A percentile compares a stretch with the other conserved stretches of the same genome.
These are phyloP conservation scores for Muscicapa adusta DNA, from an alignment of 2,113 vertebrate genomes.

Conservation along the genomic window DNA sequence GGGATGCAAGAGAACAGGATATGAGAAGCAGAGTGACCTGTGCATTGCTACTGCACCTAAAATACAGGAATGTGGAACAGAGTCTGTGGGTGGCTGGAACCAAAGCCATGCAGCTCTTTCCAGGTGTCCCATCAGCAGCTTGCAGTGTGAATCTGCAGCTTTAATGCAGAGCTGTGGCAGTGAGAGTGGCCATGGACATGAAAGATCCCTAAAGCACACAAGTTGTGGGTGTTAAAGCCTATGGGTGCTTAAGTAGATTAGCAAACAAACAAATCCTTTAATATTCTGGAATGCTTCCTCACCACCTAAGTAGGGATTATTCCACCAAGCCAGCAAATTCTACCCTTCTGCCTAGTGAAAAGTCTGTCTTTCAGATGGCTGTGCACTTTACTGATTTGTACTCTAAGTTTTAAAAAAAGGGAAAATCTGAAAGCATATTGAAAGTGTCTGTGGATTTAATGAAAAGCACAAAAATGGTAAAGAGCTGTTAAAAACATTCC, in stretches of 20 bases:
- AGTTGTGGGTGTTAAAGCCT: not conserved
- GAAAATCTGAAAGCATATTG: not conserved
- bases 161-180: not conserved
- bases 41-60: fast-evolving
- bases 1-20: not conserved
- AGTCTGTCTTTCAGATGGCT: slow-evolving; percentile 9
- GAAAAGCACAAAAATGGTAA: not conserved
- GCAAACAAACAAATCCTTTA: slow-evolving; percentile 63
- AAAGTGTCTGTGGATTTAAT: not conserved
- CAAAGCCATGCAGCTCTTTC: not conserved
- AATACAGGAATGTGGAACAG: not conserved
- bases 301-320: slow-evolving; percentile 40
- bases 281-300: slow-evolving; percentile 55
- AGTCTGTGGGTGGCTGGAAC: not conserved
- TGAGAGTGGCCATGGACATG: not conserved
- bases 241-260: slow-evolving; percentile 55
- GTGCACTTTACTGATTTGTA: not conserved
- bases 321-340: not conserved
- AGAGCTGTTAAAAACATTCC: not conserved
- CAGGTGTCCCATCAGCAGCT: not conserved
- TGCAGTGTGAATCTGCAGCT: not conserved
- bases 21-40: not conserved
- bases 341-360: not conserved
- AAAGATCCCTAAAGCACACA: slow-evolving; percentile 6
- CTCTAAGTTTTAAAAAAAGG: not conserved